These are phyloP conservation scores for Dendrophyllia cribrosa DNA, from an alignment of 64 coral and sea anemone genomes.

Conservation along the genomic window DNA sequence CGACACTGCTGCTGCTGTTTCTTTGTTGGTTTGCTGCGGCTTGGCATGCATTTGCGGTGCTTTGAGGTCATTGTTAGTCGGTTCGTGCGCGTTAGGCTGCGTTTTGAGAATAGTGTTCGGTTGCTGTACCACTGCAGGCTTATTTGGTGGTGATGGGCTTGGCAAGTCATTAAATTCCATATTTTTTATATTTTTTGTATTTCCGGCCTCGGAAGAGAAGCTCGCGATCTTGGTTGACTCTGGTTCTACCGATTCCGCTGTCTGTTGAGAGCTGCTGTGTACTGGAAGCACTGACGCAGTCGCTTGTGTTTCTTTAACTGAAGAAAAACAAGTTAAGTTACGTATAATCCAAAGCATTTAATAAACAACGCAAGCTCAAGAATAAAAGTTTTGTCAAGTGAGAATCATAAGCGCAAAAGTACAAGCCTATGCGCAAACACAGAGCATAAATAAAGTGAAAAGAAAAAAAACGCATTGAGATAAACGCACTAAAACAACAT, in stretches of 20 bases:
- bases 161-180: constrained; percentile 16
- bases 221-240: not conserved
- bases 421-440: not conserved
- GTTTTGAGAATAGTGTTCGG: not conserved
- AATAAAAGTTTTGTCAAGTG: not conserved
- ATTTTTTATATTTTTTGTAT: not conserved
- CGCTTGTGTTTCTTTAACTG: constrained; percentile 11
- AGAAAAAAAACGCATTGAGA: no score
- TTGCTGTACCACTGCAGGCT: not conserved
- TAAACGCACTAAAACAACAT: no score
- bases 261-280: not conserved
- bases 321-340: not conserved
- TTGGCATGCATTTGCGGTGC: not conserved
- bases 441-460: no score
- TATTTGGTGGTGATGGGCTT: not conserved
- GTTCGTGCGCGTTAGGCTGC: not conserved
- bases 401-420: not conserved
- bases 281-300: not conserved
- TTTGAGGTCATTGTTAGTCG: not conserved
- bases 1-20: not conserved
- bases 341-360: not conserved
- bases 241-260: not conserved
- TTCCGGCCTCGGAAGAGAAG: not conserved
- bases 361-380: not conserved
- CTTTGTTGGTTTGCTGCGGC: not conserved